A percentile compares a stretch with the other conserved stretches of the same genome.
Conservation (phyloP, 2,797 vertebrate genomes). For the Falco peregrinus region DNA sequence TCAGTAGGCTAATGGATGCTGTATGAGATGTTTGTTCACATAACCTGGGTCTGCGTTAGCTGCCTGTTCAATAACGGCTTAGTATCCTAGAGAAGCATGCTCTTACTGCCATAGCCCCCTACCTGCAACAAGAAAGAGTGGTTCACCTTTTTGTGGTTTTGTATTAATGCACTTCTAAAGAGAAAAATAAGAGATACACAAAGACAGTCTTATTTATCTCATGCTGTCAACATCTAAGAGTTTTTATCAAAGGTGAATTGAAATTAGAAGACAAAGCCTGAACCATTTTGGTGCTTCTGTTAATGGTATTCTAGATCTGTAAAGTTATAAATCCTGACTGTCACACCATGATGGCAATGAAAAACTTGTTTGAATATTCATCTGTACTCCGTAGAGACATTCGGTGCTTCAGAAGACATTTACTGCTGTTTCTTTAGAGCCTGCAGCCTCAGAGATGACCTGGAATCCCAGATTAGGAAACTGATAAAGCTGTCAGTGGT, state of each 20-base stretch:
- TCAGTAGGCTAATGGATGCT: background rate
- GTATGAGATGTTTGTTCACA: background rate
- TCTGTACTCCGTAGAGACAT: background rate
- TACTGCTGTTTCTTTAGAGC: background rate
- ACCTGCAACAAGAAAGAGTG: background rate
- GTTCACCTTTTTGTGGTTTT: background rate
- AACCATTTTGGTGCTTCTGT: background rate
- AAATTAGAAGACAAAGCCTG: background rate
- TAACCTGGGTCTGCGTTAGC: background rate
- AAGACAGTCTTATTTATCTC: background rate
- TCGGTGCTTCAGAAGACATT: background rate
- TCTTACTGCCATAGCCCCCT: background rate
- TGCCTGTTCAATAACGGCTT: background rate
- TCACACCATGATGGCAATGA: too few species aligned
- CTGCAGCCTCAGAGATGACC: accelerated
- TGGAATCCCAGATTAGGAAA: background rate
- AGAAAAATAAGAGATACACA: background rate
- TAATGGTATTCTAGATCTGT: background rate
- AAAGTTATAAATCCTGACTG: background rate
- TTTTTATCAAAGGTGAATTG: background rate
- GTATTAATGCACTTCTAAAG: background rate
- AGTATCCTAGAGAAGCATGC: background rate
- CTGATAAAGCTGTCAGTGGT: background rate
- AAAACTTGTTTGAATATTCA: background rate
- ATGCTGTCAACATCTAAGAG: background rate